Evolutionary conservation across 2,888 invertebrate genomes (phyloP), one percentile per base, ranked within the genome.

Genomic region (Amphipyra tragopoginis): DNA sequence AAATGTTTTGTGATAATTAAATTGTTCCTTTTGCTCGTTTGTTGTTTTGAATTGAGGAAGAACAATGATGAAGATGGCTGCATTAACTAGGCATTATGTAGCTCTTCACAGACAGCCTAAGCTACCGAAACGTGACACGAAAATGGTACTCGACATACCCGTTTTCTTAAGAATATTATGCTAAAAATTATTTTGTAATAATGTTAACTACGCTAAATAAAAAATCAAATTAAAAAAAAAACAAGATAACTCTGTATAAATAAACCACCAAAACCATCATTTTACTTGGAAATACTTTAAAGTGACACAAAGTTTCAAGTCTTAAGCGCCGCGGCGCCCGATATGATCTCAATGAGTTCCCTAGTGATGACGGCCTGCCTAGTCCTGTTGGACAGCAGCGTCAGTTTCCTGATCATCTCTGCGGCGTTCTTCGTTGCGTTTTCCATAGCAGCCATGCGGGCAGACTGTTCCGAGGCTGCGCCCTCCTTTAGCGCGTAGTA

Each of bases 271-370:
- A 36, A 9, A 36, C 11, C 4, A 36, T 10, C 36, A 36, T 36
- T 10, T 36, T 36, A 36, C 36, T 29, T 29, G 29, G 6, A 29
- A 29, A 7, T 29, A 29, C 5, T 7, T 29, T 4, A 29, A 7
- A 29, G 5, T 5, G 3, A 7, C 10, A 8, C 10, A 1, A 10
- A 36, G 11, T 36, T 38, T 15, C 1, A 14, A 8, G 10, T 65
- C 81, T 95, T 96, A 68, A 97, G 94, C 48, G 97, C 97, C 29
- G 98, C 96, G 45, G 98, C 98, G 77, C 98, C 98, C 52, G 98
- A 98, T 84, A 98, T 98, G 91, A 98, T 98, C 95, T 98, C 98
- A 84, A 98, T 98, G 79, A 98, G 95, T 87, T 98, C 98, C 78
- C 97, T 95, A 40, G 98, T 98, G 91, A 98, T 98, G 85, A 98